Evolutionary conservation across 2,797 vertebrate species (phyloP), one percentile per base, ranked within the genome.

Genomic region (Cichlasoma orientale): DNA sequence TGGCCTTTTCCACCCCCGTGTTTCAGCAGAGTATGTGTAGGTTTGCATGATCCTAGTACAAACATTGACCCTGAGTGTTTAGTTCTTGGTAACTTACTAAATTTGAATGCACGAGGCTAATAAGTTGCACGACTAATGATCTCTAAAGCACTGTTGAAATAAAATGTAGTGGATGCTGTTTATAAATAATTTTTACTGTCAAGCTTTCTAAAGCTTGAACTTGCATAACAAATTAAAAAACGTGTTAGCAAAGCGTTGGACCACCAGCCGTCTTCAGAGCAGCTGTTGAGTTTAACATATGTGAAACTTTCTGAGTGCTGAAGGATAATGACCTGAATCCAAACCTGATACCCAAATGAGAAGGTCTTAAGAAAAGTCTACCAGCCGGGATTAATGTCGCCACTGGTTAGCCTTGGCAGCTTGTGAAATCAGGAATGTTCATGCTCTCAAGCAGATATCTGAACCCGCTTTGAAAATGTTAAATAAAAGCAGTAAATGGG

Each of bases 21-120:
- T 83, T 76, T 84, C 54, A 89, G 84, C 68, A 90, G 86, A 86
- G 73, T 75, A 74, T 73, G 68, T 79, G 61, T 75, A 63, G 83
- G 75, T 90, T 87, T 85, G 77, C 50, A 58, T 83, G 77, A 84
- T 74, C 78, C 36, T 16, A 9, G 21, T 47, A 63, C 76, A 68
- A 89, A 84, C 68, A 70, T n/a, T 73, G 18, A 61, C 77, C 75
- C 59, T 74, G 79, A 78, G 72, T 73, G 74, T 71, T 78, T 58
- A 55, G 79, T 72, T 77, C 57, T 75, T 61, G 31, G 21, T 61
- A 56, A 63, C 73, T 53, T 72, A 21, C 21, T 36, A 4, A 53
- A 50, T 71, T 80, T 56, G 14, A 58, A 75, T 53, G 3, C 75
- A 53, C 13, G 31, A 27, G 21, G 41, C 21, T 41, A 47, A 80